phyloP scores from a whole-genome alignment of 2,888 invertebrate species.

The Allacma fusca region DNA sequence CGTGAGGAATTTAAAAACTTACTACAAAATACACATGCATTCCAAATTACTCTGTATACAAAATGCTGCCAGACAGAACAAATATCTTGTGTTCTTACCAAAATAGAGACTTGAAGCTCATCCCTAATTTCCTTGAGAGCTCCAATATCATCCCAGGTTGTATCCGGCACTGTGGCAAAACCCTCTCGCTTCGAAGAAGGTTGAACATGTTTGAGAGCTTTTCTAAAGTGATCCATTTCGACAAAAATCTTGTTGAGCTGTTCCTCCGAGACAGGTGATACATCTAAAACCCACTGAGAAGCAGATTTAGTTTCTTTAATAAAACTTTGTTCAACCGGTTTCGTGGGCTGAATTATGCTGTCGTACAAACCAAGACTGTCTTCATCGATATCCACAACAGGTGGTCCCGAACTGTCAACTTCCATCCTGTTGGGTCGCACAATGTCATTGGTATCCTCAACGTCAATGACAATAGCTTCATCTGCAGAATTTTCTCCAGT shows the following conservation, averaged over 20 bases:
- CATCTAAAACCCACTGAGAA: conserved; percentile 71
- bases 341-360: background rate
- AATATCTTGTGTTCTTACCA: too few species aligned
- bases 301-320: conserved; percentile 14
- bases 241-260: conserved; percentile 74
- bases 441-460: conserved; percentile 30
- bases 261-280: conserved; percentile 69
- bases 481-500: background rate
- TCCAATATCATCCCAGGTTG: conserved; percentile 96
- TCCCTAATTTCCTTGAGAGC: conserved; percentile 86
- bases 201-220: conserved; percentile 72
- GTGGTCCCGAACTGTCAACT: background rate
- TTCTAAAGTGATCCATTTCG: conserved; percentile 74
- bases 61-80: too few species aligned
- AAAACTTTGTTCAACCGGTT: background rate
- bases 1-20: too few species aligned
- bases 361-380: conserved; percentile 21
- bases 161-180: conserved; percentile 96
- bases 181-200: conserved; percentile 96
- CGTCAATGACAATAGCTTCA: background rate
- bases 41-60: too few species aligned
- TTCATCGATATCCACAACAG: conserved; percentile 28
- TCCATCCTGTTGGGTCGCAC: background rate
- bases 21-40: too few species aligned
- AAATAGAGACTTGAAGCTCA: conserved; percentile 87